Evolutionary conservation across 2,797 vertebrate species (phyloP).

Genomic region (Ptychobarbus kaznakovi): DNA sequence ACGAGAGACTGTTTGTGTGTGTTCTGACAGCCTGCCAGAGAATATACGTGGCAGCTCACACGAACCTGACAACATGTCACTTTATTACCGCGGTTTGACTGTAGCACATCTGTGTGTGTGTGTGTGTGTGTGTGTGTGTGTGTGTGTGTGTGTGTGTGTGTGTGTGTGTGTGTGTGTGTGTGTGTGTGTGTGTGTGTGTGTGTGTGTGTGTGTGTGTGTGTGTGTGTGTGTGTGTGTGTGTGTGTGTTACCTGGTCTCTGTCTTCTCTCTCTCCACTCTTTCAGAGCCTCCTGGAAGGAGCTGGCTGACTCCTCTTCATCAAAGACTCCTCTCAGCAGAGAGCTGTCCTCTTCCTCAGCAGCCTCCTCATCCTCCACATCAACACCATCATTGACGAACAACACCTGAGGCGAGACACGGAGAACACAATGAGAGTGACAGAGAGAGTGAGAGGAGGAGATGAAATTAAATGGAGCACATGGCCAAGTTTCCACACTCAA

Average conservation of each 20-base stretch:
- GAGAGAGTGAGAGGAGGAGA: not conserved
- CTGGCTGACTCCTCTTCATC: conserved; percentile 81
- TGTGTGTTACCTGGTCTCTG: conserved; percentile 64
- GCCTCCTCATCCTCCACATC: conserved; percentile 54
- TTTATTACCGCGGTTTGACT: conserved; percentile 16
- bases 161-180: not conserved
- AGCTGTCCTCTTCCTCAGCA: conserved; percentile 52
- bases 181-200: conserved; percentile 8
- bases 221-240: not conserved
- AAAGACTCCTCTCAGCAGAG: conserved; percentile 75
- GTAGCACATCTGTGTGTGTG: conserved; percentile 3
- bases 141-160: too few species aligned
- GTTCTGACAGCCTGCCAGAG: conserved; percentile 44
- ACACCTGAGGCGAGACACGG: conserved; percentile 66
- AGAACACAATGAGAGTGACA: conserved; percentile 14
- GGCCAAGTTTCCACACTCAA: not conserved
- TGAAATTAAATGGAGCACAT: conserved; percentile 10
- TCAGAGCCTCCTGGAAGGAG: conserved; percentile 84
- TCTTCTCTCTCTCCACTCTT: conserved; percentile 77
- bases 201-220: too few species aligned
- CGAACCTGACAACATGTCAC: conserved; percentile 31
- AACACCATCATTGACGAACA: conserved; percentile 51
- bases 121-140: conserved; percentile 2
- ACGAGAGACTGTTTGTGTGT: conserved; percentile 29
- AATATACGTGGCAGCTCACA: conserved; percentile 22